A percentile compares a stretch with the other conserved stretches of the same genome.
These are phyloP conservation scores for Leucophenga montana DNA, from an alignment of 2,888 invertebrate species.

Conservation along the genomic window DNA sequence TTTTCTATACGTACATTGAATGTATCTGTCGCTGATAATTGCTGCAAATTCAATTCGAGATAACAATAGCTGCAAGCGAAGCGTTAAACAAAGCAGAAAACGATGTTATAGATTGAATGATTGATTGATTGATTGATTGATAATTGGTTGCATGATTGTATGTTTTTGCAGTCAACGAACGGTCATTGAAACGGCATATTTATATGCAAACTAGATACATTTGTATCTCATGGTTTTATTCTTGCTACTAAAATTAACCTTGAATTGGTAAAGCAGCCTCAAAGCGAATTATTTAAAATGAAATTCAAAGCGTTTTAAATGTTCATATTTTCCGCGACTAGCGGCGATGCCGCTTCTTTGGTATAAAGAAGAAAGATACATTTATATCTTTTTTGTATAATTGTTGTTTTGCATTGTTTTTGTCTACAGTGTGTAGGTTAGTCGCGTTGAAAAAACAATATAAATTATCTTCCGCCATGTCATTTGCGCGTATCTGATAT, in stretches of 20 bases:
- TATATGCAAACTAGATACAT: background rate
- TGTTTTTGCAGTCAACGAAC: background rate
- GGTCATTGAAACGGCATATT: constrained; percentile 1
- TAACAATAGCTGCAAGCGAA: background rate
- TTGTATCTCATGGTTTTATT: too few relatives aligned
- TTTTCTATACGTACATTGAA: too few relatives aligned
- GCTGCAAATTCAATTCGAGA: background rate
- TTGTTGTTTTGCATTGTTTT: too few relatives aligned
- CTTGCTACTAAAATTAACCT: background rate
- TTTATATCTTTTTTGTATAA: background rate
- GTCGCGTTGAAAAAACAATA: background rate
- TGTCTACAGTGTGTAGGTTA: background rate
- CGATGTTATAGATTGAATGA: background rate
- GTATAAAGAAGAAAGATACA: background rate
- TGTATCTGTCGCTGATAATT: background rate
- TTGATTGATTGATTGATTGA: background rate
- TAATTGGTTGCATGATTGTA: background rate
- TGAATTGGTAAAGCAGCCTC: background rate
- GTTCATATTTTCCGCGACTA: too few relatives aligned
- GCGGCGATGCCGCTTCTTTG: background rate
- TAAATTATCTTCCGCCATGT: constrained; percentile 8
- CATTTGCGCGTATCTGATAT: constrained; percentile 1
- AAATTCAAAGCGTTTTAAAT: too few relatives aligned
- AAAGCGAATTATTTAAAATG: too few relatives aligned
- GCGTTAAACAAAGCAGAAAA: background rate